Evolutionary conservation across 2,888 invertebrate species (phyloP), one percentile per base, ranked within the genome.

Genomic region (Philereme vetulata): DNA sequence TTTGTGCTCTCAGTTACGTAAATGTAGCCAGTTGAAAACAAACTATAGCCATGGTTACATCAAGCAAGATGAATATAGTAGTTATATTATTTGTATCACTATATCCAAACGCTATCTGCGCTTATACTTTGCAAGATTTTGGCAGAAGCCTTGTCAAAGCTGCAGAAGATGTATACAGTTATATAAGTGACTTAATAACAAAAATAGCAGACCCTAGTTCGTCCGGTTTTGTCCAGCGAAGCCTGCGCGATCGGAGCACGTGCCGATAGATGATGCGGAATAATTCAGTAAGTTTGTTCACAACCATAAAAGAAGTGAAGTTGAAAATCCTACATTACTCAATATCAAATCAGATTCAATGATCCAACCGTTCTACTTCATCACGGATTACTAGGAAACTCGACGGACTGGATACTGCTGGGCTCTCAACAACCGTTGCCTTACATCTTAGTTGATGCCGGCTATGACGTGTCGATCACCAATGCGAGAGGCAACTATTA

Each of bases 401-500:
- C 90, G 0, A 84, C 84, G 0, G 88, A 89, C 68, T 90, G 90
- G 90, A 76, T 89, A 49, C 64, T 89, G 56, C 71, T 85, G n/a
- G 89, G 88, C 40, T 70, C 85, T 1, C 66, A 72, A 49, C 80
- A 84, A 57, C 84, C 87, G 4, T 75, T 90, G n/a, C 85, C 88
- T 0, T 89, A 88, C 55, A 66, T 86, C 3, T 63, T 96, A 84
- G 87, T 92, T 83, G 86, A 95, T 62, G 81, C 81, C 3, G 93
- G 93, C 0, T 93, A 92, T 63, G 93, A 94, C 57, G 93, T 93
- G 3, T 96, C 90, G 96, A 93, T 86, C 93, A 83, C 86, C 7
- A 93, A 93, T 49, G 82, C 86, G 0, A 80, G 88, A 75, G 89
- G 90, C 0, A 89, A 86, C 62, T 78, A 79, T 61, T 89, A 88